These are phyloP conservation scores for Cephalopholis sonnerati DNA, from an alignment of 2,113 vertebrate species.

Conservation along the genomic window DNA sequence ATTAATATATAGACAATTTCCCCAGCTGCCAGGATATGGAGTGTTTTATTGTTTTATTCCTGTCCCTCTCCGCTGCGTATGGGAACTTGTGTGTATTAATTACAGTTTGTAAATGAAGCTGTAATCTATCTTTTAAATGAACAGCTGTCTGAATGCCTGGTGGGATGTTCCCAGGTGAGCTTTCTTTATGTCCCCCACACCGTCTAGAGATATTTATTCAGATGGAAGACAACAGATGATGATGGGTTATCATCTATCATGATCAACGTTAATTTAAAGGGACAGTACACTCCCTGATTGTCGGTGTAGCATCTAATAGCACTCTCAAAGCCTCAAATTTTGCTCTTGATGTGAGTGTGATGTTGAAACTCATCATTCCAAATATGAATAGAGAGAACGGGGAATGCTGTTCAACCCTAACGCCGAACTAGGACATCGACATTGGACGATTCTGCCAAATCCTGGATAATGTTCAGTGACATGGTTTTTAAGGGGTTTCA, in stretches of 20 bases:
- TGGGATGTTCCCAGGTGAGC: constrained; percentile 60
- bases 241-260: constrained; percentile 60
- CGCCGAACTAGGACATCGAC: not conserved
- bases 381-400: not conserved
- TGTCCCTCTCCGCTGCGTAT: constrained; percentile 6
- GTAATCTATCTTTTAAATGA: constrained; percentile 72
- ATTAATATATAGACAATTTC: constrained; percentile 27
- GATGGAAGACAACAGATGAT: constrained; percentile 55
- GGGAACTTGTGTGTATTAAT: constrained; percentile 56
- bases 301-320: not conserved
- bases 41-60: constrained; percentile 13
- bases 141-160: constrained; percentile 56
- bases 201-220: constrained; percentile 46
- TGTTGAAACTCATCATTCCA: not conserved
- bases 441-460: not conserved
- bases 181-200: constrained; percentile 32
- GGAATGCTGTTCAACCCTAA: not conserved
- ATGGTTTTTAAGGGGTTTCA: no score
- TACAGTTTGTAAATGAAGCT: constrained; percentile 69
- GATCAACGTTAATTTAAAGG: constrained; percentile 23
- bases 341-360: not conserved
- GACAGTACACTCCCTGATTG: constrained; percentile 13
- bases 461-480: not conserved
- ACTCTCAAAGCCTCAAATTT: not conserved
- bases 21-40: constrained; percentile 1